These are phyloP conservation scores for Rousettus leschenaultii DNA, from an alignment of 2,113 vertebrate species.

Conservation along the genomic window DNA sequence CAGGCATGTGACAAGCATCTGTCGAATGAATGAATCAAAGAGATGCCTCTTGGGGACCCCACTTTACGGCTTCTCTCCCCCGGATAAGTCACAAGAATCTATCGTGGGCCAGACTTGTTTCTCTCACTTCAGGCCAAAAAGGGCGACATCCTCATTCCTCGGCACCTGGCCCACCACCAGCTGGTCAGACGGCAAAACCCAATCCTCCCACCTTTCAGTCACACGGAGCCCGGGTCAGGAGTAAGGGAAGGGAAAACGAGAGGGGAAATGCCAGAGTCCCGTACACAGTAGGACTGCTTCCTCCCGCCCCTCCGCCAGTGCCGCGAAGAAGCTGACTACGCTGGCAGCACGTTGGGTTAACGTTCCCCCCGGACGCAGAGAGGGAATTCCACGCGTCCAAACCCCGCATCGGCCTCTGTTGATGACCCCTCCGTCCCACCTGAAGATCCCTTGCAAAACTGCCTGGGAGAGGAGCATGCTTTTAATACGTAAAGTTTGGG, in stretches of 20 bases:
- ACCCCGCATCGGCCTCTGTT: neutral
- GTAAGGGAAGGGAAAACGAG: neutral
- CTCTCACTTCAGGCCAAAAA: neutral
- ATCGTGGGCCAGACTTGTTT: neutral
- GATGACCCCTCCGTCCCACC: neutral
- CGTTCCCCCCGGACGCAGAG: no score
- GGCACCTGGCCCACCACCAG: neutral
- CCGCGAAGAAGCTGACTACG: neutral
- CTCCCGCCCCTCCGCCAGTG: neutral
- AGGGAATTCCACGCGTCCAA: neutral
- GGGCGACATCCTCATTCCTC: neutral
- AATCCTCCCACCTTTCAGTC: accelerated
- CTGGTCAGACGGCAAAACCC: neutral
- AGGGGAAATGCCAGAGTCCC: neutral
- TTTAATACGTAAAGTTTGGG: neutral
- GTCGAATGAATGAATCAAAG: neutral
- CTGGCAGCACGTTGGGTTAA: accelerated
- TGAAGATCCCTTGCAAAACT: neutral
- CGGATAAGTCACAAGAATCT: neutral
- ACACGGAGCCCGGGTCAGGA: neutral
- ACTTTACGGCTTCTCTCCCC: neutral
- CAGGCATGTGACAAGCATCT: accelerated
- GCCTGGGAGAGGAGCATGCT: neutral
- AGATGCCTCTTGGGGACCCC: no score
- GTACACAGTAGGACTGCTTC: neutral